These are phyloP conservation scores for Odontesthes bonariensis DNA, from an alignment of 2,113 vertebrate genomes.

Conservation along the genomic window DNA sequence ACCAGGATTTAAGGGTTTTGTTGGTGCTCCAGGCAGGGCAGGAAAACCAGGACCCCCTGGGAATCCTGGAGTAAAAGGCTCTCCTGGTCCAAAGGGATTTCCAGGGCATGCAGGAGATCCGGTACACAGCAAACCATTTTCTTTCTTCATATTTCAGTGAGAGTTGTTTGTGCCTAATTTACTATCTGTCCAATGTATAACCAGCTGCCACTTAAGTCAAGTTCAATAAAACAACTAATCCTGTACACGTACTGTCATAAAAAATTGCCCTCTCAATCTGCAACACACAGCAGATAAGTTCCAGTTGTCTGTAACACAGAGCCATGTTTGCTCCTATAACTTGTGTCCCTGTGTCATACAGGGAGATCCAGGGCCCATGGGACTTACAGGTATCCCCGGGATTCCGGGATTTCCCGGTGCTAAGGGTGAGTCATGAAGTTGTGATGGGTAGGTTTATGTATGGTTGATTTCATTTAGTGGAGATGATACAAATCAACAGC, in stretches of 20 bases:
- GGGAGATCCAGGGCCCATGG: slow-evolving; percentile 56
- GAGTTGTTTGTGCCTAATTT: neutral
- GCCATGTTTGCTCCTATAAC: too few relatives aligned
- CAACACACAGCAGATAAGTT: too few relatives aligned
- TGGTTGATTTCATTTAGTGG: neutral
- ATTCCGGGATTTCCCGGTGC: slow-evolving; percentile 46
- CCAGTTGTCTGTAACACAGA: too few relatives aligned
- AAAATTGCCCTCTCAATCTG: too few relatives aligned
- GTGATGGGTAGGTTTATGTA: neutral
- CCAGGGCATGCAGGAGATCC: slow-evolving; percentile 46
- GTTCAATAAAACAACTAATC: neutral
- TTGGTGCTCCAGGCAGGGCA: slow-evolving; percentile 45
- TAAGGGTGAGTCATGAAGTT: slow-evolving; percentile 60
- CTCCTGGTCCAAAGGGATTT: slow-evolving; percentile 58
- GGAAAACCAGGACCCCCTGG: slow-evolving; percentile 55
- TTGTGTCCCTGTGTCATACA: slow-evolving; percentile 29
- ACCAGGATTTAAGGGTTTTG: slow-evolving; percentile 47
- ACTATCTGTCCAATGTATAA: neutral
- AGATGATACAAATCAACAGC: neutral
- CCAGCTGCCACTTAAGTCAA: neutral
- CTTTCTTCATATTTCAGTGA: neutral
- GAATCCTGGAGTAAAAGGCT: slow-evolving; percentile 57
- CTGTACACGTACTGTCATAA: neutral
- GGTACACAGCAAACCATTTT: slow-evolving; percentile 43
- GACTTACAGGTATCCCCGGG: slow-evolving; percentile 46